phyloP scores from a whole-genome alignment of 1,140 invertebrate genomes.

The Listronotus oregonensis region DNA sequence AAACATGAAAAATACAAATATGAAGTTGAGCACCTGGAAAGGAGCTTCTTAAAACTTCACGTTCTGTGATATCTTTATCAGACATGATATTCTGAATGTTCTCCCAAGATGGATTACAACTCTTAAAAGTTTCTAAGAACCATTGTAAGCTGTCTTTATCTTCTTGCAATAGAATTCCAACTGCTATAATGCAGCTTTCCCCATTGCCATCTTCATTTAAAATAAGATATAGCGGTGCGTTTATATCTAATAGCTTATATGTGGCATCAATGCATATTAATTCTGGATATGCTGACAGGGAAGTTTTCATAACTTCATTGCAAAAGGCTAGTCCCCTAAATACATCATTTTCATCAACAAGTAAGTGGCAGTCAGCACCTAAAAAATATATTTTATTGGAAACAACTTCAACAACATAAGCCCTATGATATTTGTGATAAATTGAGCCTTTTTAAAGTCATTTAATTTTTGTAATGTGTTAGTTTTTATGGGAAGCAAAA shows the following conservation, averaged over 20 bases:
- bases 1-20: not conserved
- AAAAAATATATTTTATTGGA: no score
- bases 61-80: not conserved
- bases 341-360: no score
- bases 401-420: no score
- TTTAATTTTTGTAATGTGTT: no score
- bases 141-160: not conserved
- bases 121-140: slow-evolving; percentile 6
- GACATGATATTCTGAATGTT: not conserved
- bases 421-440: no score
- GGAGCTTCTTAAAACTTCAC: not conserved
- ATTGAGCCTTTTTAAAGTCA: no score
- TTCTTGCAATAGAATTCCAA: not conserved
- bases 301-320: no score
- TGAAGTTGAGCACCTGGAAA: not conserved
- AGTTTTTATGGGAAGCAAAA: no score
- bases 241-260: not conserved
- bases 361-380: no score
- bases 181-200: not conserved
- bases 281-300: not conserved
- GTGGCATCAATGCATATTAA: not conserved
- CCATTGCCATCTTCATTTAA: slow-evolving; percentile 6
- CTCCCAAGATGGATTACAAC: not conserved
- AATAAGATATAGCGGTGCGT: not conserved
- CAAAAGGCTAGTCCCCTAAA: no score